These are phyloP conservation scores for Pachymerium ferrugineum DNA, from an alignment of 2,888 invertebrate genomes.

Conservation along the genomic window DNA sequence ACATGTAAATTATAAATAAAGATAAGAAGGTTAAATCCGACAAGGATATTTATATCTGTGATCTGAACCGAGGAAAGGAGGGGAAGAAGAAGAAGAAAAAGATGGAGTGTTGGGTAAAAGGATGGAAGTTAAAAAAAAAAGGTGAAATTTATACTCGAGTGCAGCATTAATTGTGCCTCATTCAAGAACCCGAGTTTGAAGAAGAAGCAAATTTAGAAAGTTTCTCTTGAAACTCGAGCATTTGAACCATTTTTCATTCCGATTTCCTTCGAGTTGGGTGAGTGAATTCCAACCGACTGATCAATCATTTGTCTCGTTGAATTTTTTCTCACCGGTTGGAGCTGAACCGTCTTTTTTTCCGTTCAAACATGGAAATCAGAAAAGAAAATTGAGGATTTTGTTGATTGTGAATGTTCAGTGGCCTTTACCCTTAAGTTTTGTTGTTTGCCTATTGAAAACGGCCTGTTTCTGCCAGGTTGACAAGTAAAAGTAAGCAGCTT, in stretches of 20 bases:
- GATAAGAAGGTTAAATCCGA: not conserved
- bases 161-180: too few relatives aligned
- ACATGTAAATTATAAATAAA: slow-evolving; percentile 18
- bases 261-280: not conserved
- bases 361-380: not conserved
- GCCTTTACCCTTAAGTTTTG: not conserved
- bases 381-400: not conserved
- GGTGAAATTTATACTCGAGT: not conserved
- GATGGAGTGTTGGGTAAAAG: not conserved
- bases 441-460: not conserved
- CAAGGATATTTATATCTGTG: not conserved
- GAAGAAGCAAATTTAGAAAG: not conserved
- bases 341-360: not conserved
- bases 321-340: not conserved
- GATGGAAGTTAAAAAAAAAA: not conserved
- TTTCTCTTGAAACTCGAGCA: not conserved
- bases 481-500: not conserved
- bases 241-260: not conserved
- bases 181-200: too few relatives aligned
- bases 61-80: not conserved
- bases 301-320: slow-evolving; percentile 1
- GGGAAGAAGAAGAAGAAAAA: not conserved
- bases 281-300: not conserved
- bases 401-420: slow-evolving; percentile 1
- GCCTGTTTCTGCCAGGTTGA: slow-evolving; percentile 10